These are phyloP conservation scores for Chelidonichthys spinosus DNA, from an alignment of 2,797 vertebrate genomes.

Conservation along the genomic window DNA sequence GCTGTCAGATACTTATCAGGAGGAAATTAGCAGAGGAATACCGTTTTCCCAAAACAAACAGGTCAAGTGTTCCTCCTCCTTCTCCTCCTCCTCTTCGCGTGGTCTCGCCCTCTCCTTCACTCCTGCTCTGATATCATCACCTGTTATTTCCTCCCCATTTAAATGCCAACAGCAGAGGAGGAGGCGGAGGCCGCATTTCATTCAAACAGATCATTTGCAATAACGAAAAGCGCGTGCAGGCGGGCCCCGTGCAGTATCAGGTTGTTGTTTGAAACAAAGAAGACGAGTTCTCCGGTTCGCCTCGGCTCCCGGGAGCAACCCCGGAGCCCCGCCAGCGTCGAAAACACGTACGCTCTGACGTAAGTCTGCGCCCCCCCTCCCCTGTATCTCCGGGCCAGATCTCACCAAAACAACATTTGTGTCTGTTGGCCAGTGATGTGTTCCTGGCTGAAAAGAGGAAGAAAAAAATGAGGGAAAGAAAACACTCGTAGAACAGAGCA, in stretches of 20 bases:
- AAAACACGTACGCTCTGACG: conserved; percentile 65
- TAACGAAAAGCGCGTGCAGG: conserved; percentile 36
- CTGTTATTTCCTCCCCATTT: conserved; percentile 72
- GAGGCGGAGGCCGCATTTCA: conserved; percentile 57
- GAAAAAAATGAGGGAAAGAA: conserved; percentile 17
- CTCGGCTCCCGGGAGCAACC: conserved; percentile 51
- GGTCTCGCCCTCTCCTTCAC: conserved; percentile 40
- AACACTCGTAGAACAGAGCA: conserved; percentile 55
- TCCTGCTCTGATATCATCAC: conserved; percentile 74
- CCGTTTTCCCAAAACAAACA: conserved; percentile 83
- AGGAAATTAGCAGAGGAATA: conserved; percentile 85
- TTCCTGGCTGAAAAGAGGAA: conserved; percentile 48
- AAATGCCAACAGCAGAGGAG: conserved; percentile 73
- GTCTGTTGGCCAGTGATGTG: conserved; percentile 60
- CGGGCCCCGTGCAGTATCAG: conserved; percentile 13
- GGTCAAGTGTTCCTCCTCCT: conserved; percentile 78
- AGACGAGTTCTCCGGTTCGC: conserved; percentile 53
- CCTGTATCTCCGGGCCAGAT: conserved; percentile 66
- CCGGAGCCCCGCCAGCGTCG: conserved; percentile 41
- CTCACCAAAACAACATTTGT: conserved; percentile 80
- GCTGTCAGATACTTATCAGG: conserved; percentile 86
- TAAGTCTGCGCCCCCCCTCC: conserved; percentile 40
- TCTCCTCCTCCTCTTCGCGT: conserved; percentile 46
- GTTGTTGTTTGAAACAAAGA: conserved; percentile 58
- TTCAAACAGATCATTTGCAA: conserved; percentile 72